Base-by-base conservation (phyloP, 2,797 vertebrate species). In the Etheostoma perlongum region DNA sequence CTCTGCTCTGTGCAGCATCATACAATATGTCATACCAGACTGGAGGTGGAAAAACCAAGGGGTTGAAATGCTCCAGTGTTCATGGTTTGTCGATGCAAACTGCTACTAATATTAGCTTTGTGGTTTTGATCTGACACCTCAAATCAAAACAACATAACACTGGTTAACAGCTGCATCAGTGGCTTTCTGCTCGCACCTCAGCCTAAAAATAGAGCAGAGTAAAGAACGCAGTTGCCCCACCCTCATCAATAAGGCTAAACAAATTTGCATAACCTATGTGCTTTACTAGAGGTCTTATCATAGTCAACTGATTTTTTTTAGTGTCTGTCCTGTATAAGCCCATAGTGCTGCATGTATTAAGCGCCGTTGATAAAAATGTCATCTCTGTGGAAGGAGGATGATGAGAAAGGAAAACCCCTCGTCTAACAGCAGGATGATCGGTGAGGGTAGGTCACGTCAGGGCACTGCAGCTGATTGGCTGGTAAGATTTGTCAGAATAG, bases 191-290 rank as follows among this genome's bases (percentile, higher is more conserved):
- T 78, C 30, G 0, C 76, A 85, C 88, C 83, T 85, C 60, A 23
- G 52, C 6, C 83, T 85, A 86, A 86, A 88, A 91, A 89, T 91
- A 88, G 85, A 79, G 13, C 27, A 9, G 44, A 53, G 59, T 48
- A 47, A 85, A 79, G 58, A 72, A 70, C 21, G 10, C 30, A 67
- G 71, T 60, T 60, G 51, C 69, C 78, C 67, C 72, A 15, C 57
- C 70, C 74, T 77, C 76, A 74, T 79, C n/a, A 42, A 81, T 21
- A 59, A 80, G 42, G 51, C 55, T 36, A 64, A n/a, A 66, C 54
- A 55, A 21, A 81, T 85, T 74, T 65, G 68, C 72, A 79, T 47
- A 74, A 58, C 48, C 51, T 42, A 47, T 55, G 36, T 40, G 52
- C 62, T 40, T 81, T 36, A 61, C 40, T 36, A 27, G 36, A 30